Evolutionary conservation across 2,797 vertebrate genomes (phyloP).

Genomic region (Fistularia tabacaria): DNA sequence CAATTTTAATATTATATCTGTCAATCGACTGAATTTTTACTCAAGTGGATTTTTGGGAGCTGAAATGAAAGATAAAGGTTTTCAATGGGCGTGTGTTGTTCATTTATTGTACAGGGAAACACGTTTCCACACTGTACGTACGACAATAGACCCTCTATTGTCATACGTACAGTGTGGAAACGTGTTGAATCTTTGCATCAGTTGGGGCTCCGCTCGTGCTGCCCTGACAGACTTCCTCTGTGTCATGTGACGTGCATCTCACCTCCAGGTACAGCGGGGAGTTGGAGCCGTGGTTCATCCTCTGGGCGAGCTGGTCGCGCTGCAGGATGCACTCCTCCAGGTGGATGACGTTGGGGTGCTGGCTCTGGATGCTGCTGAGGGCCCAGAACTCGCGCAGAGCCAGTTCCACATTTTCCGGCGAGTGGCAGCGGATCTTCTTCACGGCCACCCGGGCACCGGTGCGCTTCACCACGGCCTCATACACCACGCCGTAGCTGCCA

Average conservation of each 20-base stretch:
- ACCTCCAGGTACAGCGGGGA: slow-evolving; percentile 96
- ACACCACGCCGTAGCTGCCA: slow-evolving; percentile 97
- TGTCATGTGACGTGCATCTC: slow-evolving; percentile 10
- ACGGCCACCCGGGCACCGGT: slow-evolving; percentile 89
- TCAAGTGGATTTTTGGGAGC: no score
- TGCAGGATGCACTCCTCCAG: slow-evolving; percentile 96
- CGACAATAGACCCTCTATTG: no score
- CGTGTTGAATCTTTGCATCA: no score
- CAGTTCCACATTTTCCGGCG: slow-evolving; percentile 95
- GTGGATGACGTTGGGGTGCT: slow-evolving; percentile 97
- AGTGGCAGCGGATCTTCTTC: slow-evolving; percentile 97
- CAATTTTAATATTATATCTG: no score
- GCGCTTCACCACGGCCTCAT: slow-evolving; percentile 90
- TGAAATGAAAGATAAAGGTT: no score
- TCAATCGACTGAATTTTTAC: no score
- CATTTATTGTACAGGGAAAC: no score
- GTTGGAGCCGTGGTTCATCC: slow-evolving; percentile 92
- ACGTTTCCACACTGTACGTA: no score
- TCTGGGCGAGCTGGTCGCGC: slow-evolving; percentile 91
- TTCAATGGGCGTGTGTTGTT: no score
- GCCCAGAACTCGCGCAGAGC: slow-evolving; percentile 97
- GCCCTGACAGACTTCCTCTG: no score
- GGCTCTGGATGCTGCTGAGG: slow-evolving; percentile 97
- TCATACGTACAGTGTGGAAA: no score
- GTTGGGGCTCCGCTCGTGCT: no score